These are phyloP conservation scores for Gila robusta DNA, from an alignment of 2,797 vertebrate species.

Conservation along the genomic window DNA sequence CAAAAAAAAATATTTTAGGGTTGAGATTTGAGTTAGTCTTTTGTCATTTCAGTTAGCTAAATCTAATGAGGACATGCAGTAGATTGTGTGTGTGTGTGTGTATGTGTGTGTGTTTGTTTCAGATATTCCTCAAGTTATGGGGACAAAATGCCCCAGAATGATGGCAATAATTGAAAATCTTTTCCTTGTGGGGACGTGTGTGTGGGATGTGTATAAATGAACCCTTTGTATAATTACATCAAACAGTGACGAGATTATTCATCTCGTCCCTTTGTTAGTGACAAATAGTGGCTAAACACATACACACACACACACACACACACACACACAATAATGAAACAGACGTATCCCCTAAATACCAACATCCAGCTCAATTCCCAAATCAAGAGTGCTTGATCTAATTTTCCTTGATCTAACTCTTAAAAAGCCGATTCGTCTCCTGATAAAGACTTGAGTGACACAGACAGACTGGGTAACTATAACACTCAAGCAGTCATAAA, in stretches of 20 bases:
- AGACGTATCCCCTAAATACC: background rate
- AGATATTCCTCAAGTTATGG: too few relatives aligned
- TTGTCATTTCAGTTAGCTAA: background rate
- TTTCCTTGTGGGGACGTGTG: background rate
- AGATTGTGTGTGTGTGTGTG: too few relatives aligned
- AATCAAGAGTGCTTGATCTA: conserved; percentile 37
- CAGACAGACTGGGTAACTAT: background rate
- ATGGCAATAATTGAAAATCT: background rate
- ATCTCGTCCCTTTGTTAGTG: background rate
- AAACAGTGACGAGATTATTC: conserved; percentile 11
- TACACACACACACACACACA: too few relatives aligned
- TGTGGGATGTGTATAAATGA: background rate
- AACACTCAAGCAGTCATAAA: background rate
- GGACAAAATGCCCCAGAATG: too few relatives aligned
- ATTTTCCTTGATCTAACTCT: conserved; percentile 37
- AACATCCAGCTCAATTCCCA: conserved; percentile 24
- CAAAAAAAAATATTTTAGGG: background rate
- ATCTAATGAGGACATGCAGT: background rate
- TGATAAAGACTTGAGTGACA: background rate
- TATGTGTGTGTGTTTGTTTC: too few relatives aligned
- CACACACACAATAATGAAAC: conserved; percentile 12
- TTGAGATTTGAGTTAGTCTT: background rate
- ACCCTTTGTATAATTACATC: conserved; percentile 13
- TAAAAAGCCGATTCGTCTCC: conserved; percentile 9
- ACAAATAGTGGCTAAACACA: background rate